Percentiles rank a stretch among this genome's conserved stretches.
Evolutionary conservation across 2,113 vertebrate species (phyloP).

Genomic region (Diadophis punctatus): DNA sequence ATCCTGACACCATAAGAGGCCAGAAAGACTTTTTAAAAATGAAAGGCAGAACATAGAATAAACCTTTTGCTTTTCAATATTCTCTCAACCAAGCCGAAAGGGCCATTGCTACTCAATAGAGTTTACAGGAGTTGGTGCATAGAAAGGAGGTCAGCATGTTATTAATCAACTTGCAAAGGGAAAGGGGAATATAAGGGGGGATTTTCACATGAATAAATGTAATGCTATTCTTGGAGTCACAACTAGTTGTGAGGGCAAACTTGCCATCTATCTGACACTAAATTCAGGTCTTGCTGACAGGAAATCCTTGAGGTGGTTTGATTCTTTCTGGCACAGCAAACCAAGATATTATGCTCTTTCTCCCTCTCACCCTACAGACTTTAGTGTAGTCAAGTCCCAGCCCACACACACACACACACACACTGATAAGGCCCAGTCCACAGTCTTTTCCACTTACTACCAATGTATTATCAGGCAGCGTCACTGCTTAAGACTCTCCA

Average conservation of each 20-base stretch:
- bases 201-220: not conserved
- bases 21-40: not conserved
- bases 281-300: too few species aligned
- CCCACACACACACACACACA: not conserved
- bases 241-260: not conserved
- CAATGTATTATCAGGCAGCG: not conserved
- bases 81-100: not conserved
- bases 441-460: not conserved
- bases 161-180: not conserved
- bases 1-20: not conserved
- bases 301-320: not conserved
- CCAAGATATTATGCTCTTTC: not conserved
- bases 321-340: not conserved
- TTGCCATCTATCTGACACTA: not conserved
- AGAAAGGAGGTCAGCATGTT: not conserved
- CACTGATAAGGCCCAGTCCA: not conserved
- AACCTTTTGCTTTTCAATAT: not conserved
- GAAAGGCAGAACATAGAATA: not conserved
- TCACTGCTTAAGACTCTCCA: not conserved
- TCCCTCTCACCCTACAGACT: not conserved
- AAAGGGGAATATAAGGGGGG: not conserved
- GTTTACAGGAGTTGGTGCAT: not conserved
- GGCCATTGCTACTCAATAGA: not conserved
- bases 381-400: not conserved
- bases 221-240: not conserved